Evolutionary conservation across 1,140 invertebrate genomes (phyloP), one percentile per base, ranked within the genome.

Genomic region (Drosophila mojavensis): DNA sequence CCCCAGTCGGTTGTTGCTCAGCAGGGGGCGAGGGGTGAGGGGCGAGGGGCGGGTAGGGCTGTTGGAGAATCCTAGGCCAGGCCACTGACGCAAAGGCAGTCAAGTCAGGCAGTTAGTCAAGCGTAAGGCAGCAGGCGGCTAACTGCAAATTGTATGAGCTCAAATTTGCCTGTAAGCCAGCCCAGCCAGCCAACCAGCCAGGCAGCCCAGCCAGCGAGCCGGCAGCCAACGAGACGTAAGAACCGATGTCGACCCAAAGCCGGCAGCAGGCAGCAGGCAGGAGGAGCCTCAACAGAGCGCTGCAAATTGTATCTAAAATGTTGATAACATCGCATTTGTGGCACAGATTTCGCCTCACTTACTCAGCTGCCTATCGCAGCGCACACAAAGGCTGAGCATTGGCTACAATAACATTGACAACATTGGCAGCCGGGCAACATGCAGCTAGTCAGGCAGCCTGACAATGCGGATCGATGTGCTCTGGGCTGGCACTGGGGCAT

Each of bases 61-160:
- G 4, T 30, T 30, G 28, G 0, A 33, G 33, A 7, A 33, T 33
- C 36, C 36, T 39, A 39, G 36, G 36, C 36, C 11, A 39, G 36
- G 10, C 10, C 36, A 39, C 36, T 45, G 33, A 11, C 5, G 26
- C n/a, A 39, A 28, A 59, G 69, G 53, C 67, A 76, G 50, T 69
- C 70, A 77, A 78, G 60, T 71, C 68, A 64, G 81, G 78, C 83
- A 83, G 82, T 83, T 88, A 75, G 72, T 81, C 68, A 71, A 88
- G 76, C 79, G 81, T 81, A 75, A 79, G 83, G 73, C 81, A 41
- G 53, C 63, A 55, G 55, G 36, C 39, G 41, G 71, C 83, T 83
- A 83, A 83, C 83, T 86, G 83, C 83, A 88, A 88, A 86, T 88
- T 86, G 83, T 86, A 77, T 82, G 72, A 79, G 79, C 79, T 65